Conservation (phyloP, 2,113 vertebrate genomes). For the Ailuropoda melanoleuca region DNA sequence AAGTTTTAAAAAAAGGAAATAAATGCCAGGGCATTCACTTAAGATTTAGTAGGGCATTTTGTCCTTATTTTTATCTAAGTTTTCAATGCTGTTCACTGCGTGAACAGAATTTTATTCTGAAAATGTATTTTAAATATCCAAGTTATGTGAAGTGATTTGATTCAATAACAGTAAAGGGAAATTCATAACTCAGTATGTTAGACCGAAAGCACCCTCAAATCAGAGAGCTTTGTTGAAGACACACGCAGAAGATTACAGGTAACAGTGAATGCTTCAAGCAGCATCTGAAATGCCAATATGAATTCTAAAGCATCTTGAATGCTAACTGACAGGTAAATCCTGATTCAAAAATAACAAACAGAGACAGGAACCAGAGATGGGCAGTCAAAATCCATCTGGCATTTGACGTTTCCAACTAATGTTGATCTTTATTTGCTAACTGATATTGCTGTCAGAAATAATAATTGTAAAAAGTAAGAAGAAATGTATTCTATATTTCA, state of each 20-base stretch:
- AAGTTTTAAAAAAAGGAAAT: not conserved
- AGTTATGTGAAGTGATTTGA: not conserved
- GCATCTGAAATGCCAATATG: not conserved
- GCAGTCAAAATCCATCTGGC: not conserved
- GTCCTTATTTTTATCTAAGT: not conserved
- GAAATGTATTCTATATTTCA: not conserved
- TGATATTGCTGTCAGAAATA: not conserved
- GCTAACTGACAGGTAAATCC: not conserved
- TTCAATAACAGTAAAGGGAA: not conserved
- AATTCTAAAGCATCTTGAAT: not conserved
- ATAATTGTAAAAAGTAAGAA: not conserved
- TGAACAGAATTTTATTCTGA: not conserved
- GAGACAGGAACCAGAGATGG: not conserved
- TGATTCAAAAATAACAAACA: conserved; percentile 9
- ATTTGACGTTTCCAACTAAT: not conserved
- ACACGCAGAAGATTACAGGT: not conserved
- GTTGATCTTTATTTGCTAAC: not conserved
- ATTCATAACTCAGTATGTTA: not conserved
- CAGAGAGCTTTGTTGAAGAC: not conserved
- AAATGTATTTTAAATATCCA: not conserved
- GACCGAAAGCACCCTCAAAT: not conserved
- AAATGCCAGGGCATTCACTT: not conserved
- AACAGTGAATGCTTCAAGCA: not conserved
- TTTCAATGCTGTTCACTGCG: not conserved
- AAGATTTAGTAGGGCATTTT: not conserved